These are phyloP conservation scores for Agonum fuliginosum DNA, from an alignment of 2,888 invertebrate genomes.

Conservation along the genomic window DNA sequence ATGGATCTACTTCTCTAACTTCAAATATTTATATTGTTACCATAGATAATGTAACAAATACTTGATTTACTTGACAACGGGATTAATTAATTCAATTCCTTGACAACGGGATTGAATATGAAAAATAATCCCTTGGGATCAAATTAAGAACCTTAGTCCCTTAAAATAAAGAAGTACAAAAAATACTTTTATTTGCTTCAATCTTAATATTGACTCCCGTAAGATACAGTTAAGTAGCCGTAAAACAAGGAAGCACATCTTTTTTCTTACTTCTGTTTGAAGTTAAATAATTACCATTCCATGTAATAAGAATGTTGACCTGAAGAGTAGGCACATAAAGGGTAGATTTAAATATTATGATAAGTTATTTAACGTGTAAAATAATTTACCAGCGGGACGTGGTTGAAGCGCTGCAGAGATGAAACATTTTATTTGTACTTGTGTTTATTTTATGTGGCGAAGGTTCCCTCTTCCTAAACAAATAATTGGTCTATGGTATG, in stretches of 20 bases:
- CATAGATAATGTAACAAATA: too few relatives aligned
- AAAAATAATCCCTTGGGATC: too few relatives aligned
- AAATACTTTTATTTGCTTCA: too few relatives aligned
- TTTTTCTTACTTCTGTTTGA: slow-evolving; percentile 13
- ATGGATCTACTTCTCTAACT: too few relatives aligned
- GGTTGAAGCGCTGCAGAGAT: slow-evolving; percentile 21
- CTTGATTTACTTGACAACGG: too few relatives aligned
- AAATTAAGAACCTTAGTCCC: too few relatives aligned
- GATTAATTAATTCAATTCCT: too few relatives aligned
- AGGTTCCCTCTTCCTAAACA: slow-evolving; percentile 22
- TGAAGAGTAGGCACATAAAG: background rate
- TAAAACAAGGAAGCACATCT: background rate
- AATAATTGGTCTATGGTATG: slow-evolving; percentile 8
- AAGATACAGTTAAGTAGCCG: background rate
- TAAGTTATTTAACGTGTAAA: slow-evolving; percentile 44
- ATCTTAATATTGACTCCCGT: too few relatives aligned
- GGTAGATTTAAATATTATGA: slow-evolving; percentile 40
- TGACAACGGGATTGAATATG: too few relatives aligned
- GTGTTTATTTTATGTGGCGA: slow-evolving; percentile 7
- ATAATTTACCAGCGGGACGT: slow-evolving; percentile 23
- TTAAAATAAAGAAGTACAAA: too few relatives aligned
- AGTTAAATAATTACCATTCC: background rate
- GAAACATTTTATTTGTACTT: slow-evolving; percentile 44
- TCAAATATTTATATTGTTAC: too few relatives aligned
- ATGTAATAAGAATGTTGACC: slow-evolving; percentile 26